These are phyloP conservation scores for Venturia canescens DNA, from an alignment of 1,140 invertebrate species.

Conservation along the genomic window DNA sequence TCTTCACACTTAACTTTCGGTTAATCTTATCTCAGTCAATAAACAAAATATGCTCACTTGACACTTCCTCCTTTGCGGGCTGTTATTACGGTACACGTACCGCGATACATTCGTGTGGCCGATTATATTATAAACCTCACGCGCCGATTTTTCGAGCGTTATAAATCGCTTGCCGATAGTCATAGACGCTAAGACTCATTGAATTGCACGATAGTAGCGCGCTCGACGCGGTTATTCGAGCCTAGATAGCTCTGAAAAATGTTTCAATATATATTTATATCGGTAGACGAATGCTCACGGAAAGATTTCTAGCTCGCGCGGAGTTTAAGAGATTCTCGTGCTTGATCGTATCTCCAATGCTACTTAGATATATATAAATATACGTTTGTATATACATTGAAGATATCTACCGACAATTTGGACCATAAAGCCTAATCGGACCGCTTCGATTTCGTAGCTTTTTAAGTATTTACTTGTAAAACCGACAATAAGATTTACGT, in stretches of 20 bases:
- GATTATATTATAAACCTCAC: background rate
- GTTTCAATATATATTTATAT: background rate
- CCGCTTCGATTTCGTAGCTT: background rate
- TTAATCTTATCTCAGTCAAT: slow-evolving; percentile 40
- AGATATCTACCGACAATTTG: background rate
- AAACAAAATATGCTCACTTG: slow-evolving; percentile 52
- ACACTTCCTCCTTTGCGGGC: slow-evolving; percentile 22
- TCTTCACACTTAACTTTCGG: background rate
- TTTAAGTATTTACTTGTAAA: background rate
- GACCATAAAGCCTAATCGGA: too few species aligned
- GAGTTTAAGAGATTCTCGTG: background rate
- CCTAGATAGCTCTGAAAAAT: too few species aligned
- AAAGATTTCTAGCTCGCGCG: background rate
- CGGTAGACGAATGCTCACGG: background rate
- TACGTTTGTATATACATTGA: background rate
- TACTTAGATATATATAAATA: too few species aligned
- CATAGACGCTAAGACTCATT: slow-evolving; percentile 9
- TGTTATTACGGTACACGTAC: slow-evolving; percentile 37
- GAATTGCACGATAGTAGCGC: slow-evolving; percentile 4
- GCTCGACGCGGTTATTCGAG: too few species aligned
- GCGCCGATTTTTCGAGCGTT: background rate
- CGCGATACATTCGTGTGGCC: background rate
- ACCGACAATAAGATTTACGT: background rate
- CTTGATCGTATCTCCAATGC: background rate
- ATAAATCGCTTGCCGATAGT: slow-evolving; percentile 3